phyloP scores from a whole-genome alignment of 2,113 vertebrate species.

The Chloroceryle aenea region DNA sequence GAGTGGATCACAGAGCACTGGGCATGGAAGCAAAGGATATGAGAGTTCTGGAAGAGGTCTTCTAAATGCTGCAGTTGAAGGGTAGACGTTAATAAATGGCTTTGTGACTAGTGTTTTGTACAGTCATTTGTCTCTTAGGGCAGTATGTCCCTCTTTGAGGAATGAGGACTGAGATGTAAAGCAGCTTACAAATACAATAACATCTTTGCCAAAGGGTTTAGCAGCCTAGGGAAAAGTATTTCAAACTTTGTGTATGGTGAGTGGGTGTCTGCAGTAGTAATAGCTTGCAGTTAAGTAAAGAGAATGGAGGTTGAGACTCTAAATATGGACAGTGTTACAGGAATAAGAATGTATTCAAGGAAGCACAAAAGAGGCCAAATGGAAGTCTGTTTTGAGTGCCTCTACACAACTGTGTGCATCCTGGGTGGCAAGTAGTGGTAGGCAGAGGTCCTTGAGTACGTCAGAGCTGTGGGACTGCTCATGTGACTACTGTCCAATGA shows the following conservation, averaged over 20 bases:
- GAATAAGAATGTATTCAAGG: too few relatives aligned
- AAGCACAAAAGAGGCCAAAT: background rate
- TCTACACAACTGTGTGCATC: background rate
- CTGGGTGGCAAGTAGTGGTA: background rate
- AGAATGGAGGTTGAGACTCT: background rate
- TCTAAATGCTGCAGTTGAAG: background rate
- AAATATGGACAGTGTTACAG: background rate
- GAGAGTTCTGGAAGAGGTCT: background rate
- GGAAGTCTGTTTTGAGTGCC: background rate
- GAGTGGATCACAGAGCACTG: background rate
- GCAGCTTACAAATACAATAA: background rate
- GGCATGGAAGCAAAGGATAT: background rate
- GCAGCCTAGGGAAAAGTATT: background rate
- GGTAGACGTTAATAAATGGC: background rate
- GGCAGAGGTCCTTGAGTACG: background rate
- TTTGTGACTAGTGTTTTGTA: background rate
- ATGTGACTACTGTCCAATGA: background rate
- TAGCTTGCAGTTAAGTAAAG: background rate
- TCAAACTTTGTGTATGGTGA: background rate
- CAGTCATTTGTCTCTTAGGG: rapidly evolving
- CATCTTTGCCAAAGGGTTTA: background rate
- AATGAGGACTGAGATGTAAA: background rate
- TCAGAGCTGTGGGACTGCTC: background rate
- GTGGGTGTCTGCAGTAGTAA: too few relatives aligned
- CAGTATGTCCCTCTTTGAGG: background rate